A percentile compares a stretch with the other conserved stretches of the same genome.
Evolutionary conservation across 2,113 vertebrate genomes (phyloP).

Genomic region (Excalfactoria chinensis): DNA sequence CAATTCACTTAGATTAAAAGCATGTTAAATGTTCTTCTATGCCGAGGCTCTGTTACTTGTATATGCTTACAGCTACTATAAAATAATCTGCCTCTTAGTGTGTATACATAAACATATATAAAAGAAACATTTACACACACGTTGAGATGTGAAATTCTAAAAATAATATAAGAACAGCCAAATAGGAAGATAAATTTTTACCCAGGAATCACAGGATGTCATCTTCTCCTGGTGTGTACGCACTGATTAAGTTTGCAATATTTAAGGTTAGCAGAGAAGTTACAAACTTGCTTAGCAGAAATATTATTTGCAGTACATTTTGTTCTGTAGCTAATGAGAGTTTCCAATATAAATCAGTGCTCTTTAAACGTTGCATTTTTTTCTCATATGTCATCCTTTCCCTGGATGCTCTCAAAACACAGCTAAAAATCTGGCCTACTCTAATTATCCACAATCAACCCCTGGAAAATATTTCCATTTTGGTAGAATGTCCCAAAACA

Average conservation of each 20-base stretch:
- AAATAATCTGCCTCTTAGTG: neutral
- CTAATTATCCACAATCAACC: fast-evolving
- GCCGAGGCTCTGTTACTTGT: neutral
- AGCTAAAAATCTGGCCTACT: neutral
- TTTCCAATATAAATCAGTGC: neutral
- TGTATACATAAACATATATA: neutral
- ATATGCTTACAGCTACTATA: neutral
- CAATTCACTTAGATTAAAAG: neutral
- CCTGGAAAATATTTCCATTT: neutral
- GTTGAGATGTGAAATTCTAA: neutral
- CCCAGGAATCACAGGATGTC: neutral
- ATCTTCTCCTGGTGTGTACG: neutral
- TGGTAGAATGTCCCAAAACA: neutral
- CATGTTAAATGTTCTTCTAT: neutral
- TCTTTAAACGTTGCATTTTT: neutral
- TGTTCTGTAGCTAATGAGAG: neutral
- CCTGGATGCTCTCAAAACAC: neutral
- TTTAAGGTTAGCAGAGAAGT: neutral
- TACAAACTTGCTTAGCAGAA: neutral
- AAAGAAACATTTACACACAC: neutral
- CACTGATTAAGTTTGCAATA: neutral
- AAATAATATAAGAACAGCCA: neutral
- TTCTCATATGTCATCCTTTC: neutral
- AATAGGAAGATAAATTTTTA: neutral
- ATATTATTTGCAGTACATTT: neutral